These are phyloP conservation scores for Clytia hemisphaerica DNA, from an alignment of 30 jellyfish, hydroid and myxozoan genomes.

Conservation along the genomic window DNA sequence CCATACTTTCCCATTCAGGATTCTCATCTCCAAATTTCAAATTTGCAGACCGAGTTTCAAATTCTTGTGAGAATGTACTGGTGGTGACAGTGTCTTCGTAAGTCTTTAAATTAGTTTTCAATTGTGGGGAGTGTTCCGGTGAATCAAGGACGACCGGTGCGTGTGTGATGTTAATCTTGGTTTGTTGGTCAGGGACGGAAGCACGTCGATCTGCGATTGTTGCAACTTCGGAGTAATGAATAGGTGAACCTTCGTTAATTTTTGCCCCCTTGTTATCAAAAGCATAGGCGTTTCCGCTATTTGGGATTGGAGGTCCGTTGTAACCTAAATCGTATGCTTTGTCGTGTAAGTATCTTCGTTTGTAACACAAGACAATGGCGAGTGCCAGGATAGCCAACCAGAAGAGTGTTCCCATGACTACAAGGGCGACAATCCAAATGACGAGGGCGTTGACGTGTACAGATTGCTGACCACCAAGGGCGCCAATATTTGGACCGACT, in stretches of 20 bases:
- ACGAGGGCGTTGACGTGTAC: slow-evolving; percentile 54
- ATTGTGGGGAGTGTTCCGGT: slow-evolving; percentile 31
- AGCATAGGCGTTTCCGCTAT: not conserved
- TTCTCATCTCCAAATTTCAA: slow-evolving; percentile 72
- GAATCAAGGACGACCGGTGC: slow-evolving; percentile 35
- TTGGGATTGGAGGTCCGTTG: slow-evolving; percentile 31
- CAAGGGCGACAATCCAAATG: slow-evolving; percentile 88
- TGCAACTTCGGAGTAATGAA: too few relatives aligned
- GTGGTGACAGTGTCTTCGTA: too few relatives aligned
- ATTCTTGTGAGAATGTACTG: too few relatives aligned
- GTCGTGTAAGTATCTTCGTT: slow-evolving; percentile 66
- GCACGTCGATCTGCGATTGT: too few relatives aligned
- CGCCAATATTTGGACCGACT: too few relatives aligned
- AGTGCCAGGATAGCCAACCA: slow-evolving; percentile 85
- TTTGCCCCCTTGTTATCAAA: slow-evolving; percentile 9
- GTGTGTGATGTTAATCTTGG: slow-evolving; percentile 5
- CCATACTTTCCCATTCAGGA: slow-evolving; percentile 96
- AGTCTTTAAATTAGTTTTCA: too few relatives aligned
- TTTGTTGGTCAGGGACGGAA: slow-evolving; percentile 7
- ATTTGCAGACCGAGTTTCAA: slow-evolving; percentile 75
- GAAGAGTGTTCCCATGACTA: slow-evolving; percentile 66
- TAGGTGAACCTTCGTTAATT: too few relatives aligned
- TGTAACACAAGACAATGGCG: slow-evolving; percentile 85
- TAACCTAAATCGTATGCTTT: slow-evolving; percentile 40
- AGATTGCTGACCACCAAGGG: slow-evolving; percentile 52